phyloP scores from a whole-genome alignment of 2,797 vertebrate genomes.

The Synaphobranchus kaupii region DNA sequence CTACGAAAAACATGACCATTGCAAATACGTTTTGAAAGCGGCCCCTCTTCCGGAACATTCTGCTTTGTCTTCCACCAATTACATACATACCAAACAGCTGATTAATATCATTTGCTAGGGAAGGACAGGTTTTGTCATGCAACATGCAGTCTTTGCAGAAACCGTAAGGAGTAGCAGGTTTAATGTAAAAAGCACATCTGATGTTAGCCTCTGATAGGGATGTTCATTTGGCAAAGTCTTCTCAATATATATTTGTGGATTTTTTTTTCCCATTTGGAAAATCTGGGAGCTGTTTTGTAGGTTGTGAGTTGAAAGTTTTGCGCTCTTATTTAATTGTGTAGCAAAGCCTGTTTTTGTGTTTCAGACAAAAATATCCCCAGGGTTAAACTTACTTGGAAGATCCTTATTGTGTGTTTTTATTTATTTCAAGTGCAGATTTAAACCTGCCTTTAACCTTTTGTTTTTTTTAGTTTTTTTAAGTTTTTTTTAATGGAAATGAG shows the following conservation, averaged over 20 bases:
- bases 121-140: neutral
- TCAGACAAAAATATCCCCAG: constrained; percentile 28
- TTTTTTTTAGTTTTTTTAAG: constrained; percentile 2
- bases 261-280: neutral
- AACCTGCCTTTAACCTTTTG: no score
- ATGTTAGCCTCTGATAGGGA: neutral
- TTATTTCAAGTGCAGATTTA: constrained; percentile 3
- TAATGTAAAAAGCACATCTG: neutral
- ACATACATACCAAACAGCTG: neutral
- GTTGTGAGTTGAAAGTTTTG: neutral
- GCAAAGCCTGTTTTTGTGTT: neutral
- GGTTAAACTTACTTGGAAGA: constrained; percentile 31
- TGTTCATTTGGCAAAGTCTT: neutral
- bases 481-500: neutral
- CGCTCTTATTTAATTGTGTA: neutral
- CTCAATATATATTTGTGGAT: neutral
- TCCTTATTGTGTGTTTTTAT: neutral
- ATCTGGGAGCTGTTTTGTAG: neutral
- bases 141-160: neutral
- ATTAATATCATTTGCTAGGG: neutral
- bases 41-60: neutral
- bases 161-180: neutral
- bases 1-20: neutral
- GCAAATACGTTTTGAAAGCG: neutral
- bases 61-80: neutral